phyloP scores from a whole-genome alignment of 2,888 invertebrate genomes.

The Drosophila pseudotalamancana region DNA sequence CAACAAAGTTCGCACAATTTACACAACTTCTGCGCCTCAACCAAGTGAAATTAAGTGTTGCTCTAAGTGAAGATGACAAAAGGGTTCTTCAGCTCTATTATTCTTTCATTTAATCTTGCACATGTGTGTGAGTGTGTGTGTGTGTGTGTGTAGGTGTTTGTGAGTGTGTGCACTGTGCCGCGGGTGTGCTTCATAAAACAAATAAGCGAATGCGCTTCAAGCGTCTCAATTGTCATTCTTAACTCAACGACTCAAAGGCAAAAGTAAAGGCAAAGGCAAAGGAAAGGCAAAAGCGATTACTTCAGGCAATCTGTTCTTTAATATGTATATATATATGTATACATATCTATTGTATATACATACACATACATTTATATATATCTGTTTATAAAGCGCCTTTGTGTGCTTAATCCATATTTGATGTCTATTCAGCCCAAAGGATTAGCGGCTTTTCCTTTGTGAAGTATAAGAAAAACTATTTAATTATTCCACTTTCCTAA shows the following conservation, averaged over 20 bases:
- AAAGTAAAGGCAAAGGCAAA: too few species aligned
- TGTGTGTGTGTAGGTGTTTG: conserved; percentile 26
- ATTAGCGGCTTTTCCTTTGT: neutral
- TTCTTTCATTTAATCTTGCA: conserved; percentile 75
- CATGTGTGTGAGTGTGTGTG: conserved; percentile 20
- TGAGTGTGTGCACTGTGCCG: conserved; percentile 45
- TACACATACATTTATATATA: neutral
- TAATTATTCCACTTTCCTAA: neutral
- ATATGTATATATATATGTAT: conserved; percentile 4
- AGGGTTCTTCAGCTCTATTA: conserved; percentile 79
- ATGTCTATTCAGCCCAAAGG: conserved; percentile 14
- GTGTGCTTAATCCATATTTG: conserved; percentile 1
- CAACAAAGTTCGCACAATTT: conserved; percentile 78
- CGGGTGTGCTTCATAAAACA: conserved; percentile 77
- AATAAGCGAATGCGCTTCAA: conserved; percentile 68
- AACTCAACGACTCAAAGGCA: conserved; percentile 36
- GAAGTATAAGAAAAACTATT: neutral
- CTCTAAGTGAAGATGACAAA: conserved; percentile 77
- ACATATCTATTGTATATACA: neutral
- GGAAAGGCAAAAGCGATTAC: conserved; percentile 43
- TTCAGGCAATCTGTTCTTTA: conserved; percentile 31
- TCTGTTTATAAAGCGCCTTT: neutral
- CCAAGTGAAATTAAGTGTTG: conserved; percentile 80
- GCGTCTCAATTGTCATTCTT: conserved; percentile 73
- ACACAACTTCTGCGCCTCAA: conserved; percentile 71